phyloP scores from a whole-genome alignment of 1,140 invertebrate species.

The Coelopa frigida region DNA sequence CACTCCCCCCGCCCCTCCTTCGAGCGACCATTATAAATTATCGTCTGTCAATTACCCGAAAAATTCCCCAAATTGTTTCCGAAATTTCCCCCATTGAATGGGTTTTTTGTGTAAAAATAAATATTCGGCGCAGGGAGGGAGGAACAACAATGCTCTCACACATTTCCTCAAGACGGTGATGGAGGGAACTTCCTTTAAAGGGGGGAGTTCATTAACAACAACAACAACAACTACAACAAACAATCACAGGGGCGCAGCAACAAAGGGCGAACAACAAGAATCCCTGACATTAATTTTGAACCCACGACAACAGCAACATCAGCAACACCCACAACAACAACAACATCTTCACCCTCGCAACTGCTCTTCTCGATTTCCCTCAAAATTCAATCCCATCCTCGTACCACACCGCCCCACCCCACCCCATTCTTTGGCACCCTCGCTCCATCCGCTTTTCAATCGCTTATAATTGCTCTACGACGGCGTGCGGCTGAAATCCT shows the following conservation, averaged over 20 bases:
- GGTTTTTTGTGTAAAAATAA: too few relatives aligned
- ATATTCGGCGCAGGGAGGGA: too few relatives aligned
- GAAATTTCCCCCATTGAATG: too few relatives aligned
- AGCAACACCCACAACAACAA: conserved; percentile 2
- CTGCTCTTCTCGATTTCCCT: too few relatives aligned
- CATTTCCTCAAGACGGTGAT: too few relatives aligned
- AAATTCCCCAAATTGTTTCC: too few relatives aligned
- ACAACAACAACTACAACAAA: neutral
- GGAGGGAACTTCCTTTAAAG: neutral
- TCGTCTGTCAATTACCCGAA: too few relatives aligned
- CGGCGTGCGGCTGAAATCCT: too few relatives aligned
- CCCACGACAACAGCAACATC: neutral
- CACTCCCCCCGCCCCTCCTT: too few relatives aligned
- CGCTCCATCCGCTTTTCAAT: neutral
- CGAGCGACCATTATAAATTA: too few relatives aligned
- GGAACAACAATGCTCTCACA: too few relatives aligned
- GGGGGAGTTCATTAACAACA: conserved; percentile 1
- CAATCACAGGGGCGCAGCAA: neutral
- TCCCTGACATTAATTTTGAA: conserved; percentile 1
- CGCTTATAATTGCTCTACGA: too few relatives aligned
- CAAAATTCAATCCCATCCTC: conserved; percentile 8
- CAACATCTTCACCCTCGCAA: neutral
- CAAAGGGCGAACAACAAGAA: neutral
- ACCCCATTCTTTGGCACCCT: conserved; percentile 5
- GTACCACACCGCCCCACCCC: neutral